Evolutionary conservation across 2,888 invertebrate genomes (phyloP), one percentile per base, ranked within the genome.

Genomic region (Horisme vitalbata): DNA sequence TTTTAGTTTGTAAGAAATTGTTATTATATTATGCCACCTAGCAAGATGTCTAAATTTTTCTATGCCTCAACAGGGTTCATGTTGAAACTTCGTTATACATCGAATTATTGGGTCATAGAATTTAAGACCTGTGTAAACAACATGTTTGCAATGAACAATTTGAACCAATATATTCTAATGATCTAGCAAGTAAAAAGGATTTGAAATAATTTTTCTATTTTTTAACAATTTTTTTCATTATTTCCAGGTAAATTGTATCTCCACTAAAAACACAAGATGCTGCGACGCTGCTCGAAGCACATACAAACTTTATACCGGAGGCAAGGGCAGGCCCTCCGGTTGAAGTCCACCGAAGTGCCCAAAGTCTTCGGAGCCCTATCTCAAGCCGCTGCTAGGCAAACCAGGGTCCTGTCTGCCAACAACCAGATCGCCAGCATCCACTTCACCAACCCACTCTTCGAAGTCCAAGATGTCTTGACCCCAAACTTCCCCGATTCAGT

Each of bases 401-500:
- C 80, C n/a, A 59, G 79, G 8, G 65, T 68, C 3, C 30, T 83
- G n/a, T 57, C 63, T 1, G 69, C 75, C 4, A 74, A 76, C 47
- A 73, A 75, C 48, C 88, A 84, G 44, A 71, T 80, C 2, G 86
- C 87, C 1, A 68, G 78, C 6, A 80, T 89, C 52, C 89, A 88
- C 59, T 78, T 86, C 57, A 74, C 79, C 11, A 78, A 61, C 33
- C 72, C 84, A 0, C 71, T 80, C 41, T 83, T 78, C 60, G 91
- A 83, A 7, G 80, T 90, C 51, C 92, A 92, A 73, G 92, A 93
- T 63, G 94, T 98, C 1, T 92, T 92, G 68, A 96, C 97, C 13
- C 99, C 99, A 4, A 92, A 95, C 13, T 99, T 99, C 87, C 98
- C 99, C 0, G 99, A 99, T 77, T 99, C 99, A 37, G 96, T 99